A percentile compares a stretch with the other conserved stretches of the same genome.
These are phyloP conservation scores for Rutpela maculata DNA, from an alignment of 2,888 invertebrate species.

Conservation along the genomic window DNA sequence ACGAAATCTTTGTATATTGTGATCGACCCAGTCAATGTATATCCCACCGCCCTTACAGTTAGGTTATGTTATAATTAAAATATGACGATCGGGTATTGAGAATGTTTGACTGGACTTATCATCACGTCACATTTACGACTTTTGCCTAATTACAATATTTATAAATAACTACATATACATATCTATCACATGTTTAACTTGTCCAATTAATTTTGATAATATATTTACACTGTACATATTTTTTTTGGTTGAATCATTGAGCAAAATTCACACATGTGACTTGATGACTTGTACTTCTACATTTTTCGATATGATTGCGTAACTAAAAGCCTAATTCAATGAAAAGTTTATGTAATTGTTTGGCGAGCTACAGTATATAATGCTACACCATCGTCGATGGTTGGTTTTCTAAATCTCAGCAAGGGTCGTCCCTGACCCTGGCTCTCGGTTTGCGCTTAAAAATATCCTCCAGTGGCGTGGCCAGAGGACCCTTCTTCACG, in stretches of 20 bases:
- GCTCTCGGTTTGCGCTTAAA: constrained; percentile 72
- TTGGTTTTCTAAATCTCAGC: constrained; percentile 61
- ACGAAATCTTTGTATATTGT: neutral
- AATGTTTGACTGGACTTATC: constrained; percentile 35
- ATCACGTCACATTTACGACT: constrained; percentile 36
- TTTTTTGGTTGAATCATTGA: constrained; percentile 37
- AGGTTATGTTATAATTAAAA: neutral
- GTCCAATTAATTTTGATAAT: constrained; percentile 40
- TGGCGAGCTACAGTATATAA: constrained; percentile 22
- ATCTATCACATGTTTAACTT: constrained; percentile 53
- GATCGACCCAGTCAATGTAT: neutral
- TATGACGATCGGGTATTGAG: neutral
- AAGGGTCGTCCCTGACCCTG: constrained; percentile 68
- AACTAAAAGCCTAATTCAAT: constrained; percentile 37
- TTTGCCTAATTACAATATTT: constrained; percentile 24
- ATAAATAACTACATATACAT: constrained; percentile 38
- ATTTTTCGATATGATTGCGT: constrained; percentile 35
- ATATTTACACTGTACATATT: constrained; percentile 56
- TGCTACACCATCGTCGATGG: constrained; percentile 49
- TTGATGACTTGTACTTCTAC: constrained; percentile 19
- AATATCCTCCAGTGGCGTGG: constrained; percentile 73
- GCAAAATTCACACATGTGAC: constrained; percentile 41
- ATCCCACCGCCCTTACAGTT: neutral
- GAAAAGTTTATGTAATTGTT: constrained; percentile 33
- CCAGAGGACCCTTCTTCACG: constrained; percentile 74